Evolutionary conservation across 2,888 invertebrate genomes (phyloP), one percentile per base, ranked within the genome.

Genomic region (Leptinotarsa peninsularis): DNA sequence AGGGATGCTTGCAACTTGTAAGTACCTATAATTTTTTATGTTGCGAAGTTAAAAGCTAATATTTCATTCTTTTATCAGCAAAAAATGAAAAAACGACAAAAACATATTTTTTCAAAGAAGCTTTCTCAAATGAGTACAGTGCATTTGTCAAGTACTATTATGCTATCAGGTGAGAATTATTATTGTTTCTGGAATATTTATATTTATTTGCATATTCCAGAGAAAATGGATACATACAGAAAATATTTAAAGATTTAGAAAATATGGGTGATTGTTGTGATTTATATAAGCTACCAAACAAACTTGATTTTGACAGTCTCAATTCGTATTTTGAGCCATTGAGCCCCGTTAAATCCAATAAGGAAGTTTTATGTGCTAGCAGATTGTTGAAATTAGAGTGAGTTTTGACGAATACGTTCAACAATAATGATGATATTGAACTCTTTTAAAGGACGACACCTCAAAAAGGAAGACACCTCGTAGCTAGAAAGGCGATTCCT

Each of bases 401-500:
- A 74, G 79, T 75, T 63, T 67, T 5, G 23, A n/a, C 10, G 15
- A 68, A 21, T 18, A 18, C 4, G 52, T n/a, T 52, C 23, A 58
- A 23, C 52, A 58, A 18, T 66, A 23, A 67, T 71, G 54, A 67
- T 7, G 58, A 71, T 21, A 54, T 43, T 68, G 23, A 71, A 70
- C 50, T 50, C 63, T 67, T 17, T 73, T 76, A 21, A 49, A 78
- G 79, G 49, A 43, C 66, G 18, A 58, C 70, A n/a, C 18, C 66
- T 43, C 63, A 74, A 27, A 79, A 76, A 75, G 82, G 82, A 10
- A 75, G 77, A 27, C 76, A 79, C 23, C 70, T 82, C n/a, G 49
- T 79, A 60, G 80, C 82, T 2, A 77, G 71, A 4, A 21, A 67
- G 60, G 67, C 71, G 2, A 73, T 84, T 23, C 69, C 74, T 4